Evolutionary conservation across 2,797 vertebrate genomes (phyloP), one percentile per base, ranked within the genome.

Genomic region (Pelodytes ibericus): DNA sequence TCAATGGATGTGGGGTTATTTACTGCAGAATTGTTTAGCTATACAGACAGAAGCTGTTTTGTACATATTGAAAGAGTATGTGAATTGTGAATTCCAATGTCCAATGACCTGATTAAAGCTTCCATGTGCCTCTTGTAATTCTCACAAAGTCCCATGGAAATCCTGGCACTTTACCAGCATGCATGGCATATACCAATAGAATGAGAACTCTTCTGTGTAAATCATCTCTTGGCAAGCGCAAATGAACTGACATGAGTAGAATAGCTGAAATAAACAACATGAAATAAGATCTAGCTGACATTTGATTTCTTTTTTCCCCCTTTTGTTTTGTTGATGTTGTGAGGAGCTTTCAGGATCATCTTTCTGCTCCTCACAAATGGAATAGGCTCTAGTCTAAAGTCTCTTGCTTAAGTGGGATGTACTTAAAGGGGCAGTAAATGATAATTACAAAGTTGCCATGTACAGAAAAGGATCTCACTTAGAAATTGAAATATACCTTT

Each of bases 181-280:
- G 8, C 10, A 22, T 39, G 10, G 41, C 41, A 53, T 47, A 64
- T 30, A 26, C 67, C 51, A 30, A 39, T 33, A 44, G 24, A 20
- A 41, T n/a, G n/a, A 36, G 30, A 10, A 30, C 16, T 30, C 20
- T 25, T 13, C 44, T 13, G n/a, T 41, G 30, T 63, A 63, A 13
- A 64, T 15, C 33, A 56, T 71, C 49, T 15, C 49, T 59, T 67
- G 72, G 72, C 62, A 74, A 30, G 26, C 9, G 58, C 41, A 74
- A 39, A 58, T 66, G 71, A 65, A 65, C 67, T 63, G 47, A 67
- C 74, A 70, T 63, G 41, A 62, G 69, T 15, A 64, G 61, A 64
- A 68, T 41, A 58, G 47, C 60, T 63, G 33, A 58, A 62, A 51
- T 70, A 68, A 76, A 76, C 67, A 71, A 57, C 63, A 77, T 76